Conservation (phyloP, 2,888 invertebrate genomes). For the Andricus quercusramuli region DNA sequence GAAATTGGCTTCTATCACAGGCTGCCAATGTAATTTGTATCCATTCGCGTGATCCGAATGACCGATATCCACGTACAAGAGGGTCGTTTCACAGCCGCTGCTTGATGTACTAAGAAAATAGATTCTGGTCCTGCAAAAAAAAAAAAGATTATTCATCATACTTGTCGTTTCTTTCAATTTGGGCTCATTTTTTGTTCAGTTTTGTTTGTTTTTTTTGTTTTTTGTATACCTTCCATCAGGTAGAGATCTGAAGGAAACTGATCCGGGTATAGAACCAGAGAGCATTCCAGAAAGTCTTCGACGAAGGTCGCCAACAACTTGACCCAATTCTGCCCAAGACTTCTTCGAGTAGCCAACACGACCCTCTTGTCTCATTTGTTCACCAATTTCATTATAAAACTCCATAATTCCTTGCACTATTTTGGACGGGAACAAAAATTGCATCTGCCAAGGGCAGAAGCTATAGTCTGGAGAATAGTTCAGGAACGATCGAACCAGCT, state of each 20-base stretch:
- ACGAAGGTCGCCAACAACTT: slow-evolving; percentile 89
- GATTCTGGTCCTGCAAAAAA: slow-evolving; percentile 84
- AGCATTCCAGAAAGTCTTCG: slow-evolving; percentile 89
- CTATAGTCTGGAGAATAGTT: slow-evolving; percentile 21
- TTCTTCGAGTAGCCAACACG: slow-evolving; percentile 57
- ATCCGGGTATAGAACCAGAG: slow-evolving; percentile 88
- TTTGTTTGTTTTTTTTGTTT: too few relatives aligned
- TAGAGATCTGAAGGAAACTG: slow-evolving; percentile 89
- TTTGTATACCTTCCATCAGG: slow-evolving; percentile 82
- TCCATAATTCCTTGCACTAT: slow-evolving; percentile 47
- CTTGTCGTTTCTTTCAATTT: neutral
- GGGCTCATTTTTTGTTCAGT: too few relatives aligned
- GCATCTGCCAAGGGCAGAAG: slow-evolving; percentile 29
- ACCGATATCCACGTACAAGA: slow-evolving; percentile 92
- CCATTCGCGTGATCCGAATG: slow-evolving; percentile 81
- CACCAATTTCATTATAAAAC: slow-evolving; percentile 41
- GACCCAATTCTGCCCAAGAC: slow-evolving; percentile 90
- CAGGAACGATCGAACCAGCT: slow-evolving; percentile 25
- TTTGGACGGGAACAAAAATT: slow-evolving; percentile 12
- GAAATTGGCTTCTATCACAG: slow-evolving; percentile 89
- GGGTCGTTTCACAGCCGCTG: slow-evolving; percentile 93
- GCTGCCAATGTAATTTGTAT: slow-evolving; percentile 87
- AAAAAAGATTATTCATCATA: neutral
- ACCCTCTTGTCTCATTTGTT: slow-evolving; percentile 35
- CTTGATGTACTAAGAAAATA: slow-evolving; percentile 94